A percentile compares a stretch with the other conserved stretches of the same genome.
Conservation (phyloP, 35 echinoderm and acorn worm genomes). For the Apostichopus californicus region DNA sequence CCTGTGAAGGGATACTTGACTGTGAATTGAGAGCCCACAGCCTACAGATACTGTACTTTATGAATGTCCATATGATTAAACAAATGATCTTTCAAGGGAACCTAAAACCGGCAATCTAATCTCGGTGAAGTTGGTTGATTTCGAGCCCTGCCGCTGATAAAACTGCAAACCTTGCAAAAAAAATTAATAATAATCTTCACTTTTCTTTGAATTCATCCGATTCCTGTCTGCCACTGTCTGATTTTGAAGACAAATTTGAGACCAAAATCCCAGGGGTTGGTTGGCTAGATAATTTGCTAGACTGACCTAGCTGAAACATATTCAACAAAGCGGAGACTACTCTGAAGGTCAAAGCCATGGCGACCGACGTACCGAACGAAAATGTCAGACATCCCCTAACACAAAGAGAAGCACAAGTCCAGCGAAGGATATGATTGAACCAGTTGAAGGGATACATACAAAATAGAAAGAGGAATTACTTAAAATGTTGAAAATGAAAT, state of each 20-base stretch:
- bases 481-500: background rate
- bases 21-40: no score
- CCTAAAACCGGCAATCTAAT: no score
- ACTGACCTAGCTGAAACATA: background rate
- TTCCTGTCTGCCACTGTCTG: background rate
- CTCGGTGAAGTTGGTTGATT: no score
- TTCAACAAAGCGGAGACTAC: background rate
- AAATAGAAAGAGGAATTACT: background rate
- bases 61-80: no score
- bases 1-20: no score
- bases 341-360: conserved; percentile 21
- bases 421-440: conserved; percentile 39
- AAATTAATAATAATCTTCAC: background rate
- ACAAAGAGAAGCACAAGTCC: conserved; percentile 47
- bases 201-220: background rate
- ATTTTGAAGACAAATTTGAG: conserved; percentile 8
- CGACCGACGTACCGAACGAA: conserved; percentile 26
- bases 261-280: background rate
- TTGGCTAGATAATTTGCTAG: background rate
- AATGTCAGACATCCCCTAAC: conserved; percentile 46
- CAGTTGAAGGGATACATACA: background rate
- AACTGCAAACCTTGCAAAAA: no score
- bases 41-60: no score
- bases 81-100: no score
- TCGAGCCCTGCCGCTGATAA: no score